Evolutionary conservation across 2,888 invertebrate genomes (phyloP).

Genomic region (Syrista parreyssii): DNA sequence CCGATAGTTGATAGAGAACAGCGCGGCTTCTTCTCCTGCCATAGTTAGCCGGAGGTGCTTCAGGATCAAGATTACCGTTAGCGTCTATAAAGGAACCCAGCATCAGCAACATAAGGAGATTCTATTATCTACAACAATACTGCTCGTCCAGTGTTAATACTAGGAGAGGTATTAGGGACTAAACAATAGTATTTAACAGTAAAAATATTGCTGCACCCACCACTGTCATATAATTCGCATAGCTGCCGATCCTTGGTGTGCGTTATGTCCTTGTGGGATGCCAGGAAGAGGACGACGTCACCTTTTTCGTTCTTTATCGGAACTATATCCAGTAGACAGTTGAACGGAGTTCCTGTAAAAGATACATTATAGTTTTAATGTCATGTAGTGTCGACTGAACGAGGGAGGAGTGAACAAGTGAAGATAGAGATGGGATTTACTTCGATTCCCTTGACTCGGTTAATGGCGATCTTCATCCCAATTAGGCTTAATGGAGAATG

Average conservation of each 20-base stretch:
- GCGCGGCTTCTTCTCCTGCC: slow-evolving; percentile 93
- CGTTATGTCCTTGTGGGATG: slow-evolving; percentile 97
- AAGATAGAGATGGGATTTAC: background rate
- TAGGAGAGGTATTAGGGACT: background rate
- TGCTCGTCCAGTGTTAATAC: background rate
- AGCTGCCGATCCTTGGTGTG: slow-evolving; percentile 75
- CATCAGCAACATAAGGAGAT: background rate
- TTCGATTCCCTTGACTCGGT: background rate
- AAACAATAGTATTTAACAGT: background rate
- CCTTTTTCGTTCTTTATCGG: slow-evolving; percentile 98
- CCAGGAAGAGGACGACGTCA: slow-evolving; percentile 94
- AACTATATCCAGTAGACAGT: slow-evolving; percentile 96
- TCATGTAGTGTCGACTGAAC: background rate
- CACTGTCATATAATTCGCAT: slow-evolving; percentile 86
- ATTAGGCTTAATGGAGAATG: background rate
- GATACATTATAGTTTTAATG: background rate
- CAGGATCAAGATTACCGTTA: slow-evolving; percentile 80
- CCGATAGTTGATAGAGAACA: slow-evolving; percentile 95
- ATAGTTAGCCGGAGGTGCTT: slow-evolving; percentile 86
- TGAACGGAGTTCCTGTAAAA: slow-evolving; percentile 86
- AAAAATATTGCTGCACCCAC: slow-evolving; percentile 70
- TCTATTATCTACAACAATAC: background rate
- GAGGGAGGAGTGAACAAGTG: background rate
- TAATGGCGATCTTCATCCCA: background rate
- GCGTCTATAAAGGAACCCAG: slow-evolving; percentile 75